phyloP scores from a whole-genome alignment of 2,113 vertebrate species.

The Blennius ocellaris region DNA sequence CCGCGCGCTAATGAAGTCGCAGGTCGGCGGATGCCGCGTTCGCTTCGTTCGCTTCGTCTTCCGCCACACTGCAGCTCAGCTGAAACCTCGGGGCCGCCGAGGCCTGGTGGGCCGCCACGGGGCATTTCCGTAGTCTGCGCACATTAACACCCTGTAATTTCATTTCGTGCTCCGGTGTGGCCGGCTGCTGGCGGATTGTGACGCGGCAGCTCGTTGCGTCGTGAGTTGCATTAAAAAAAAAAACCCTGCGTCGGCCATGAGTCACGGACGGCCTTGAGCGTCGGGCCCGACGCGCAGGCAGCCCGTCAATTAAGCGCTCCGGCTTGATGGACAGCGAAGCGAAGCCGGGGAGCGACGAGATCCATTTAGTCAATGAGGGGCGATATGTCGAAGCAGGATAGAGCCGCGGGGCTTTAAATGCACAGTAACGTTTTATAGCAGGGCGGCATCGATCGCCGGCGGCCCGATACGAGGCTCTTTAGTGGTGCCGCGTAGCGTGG shows the following conservation, averaged over 20 bases:
- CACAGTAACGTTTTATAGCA: constrained; percentile 49
- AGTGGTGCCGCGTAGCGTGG: not conserved
- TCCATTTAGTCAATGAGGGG: constrained; percentile 51
- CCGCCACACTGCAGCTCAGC: constrained; percentile 4
- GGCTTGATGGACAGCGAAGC: constrained; percentile 54
- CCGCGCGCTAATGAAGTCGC: constrained; percentile 35
- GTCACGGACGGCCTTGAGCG: constrained; percentile 11
- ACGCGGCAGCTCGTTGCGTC: not conserved
- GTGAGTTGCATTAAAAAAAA: constrained; percentile 15
- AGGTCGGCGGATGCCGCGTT: not conserved
- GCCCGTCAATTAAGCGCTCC: constrained; percentile 27
- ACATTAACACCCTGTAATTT: constrained; percentile 60
- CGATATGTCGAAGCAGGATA: constrained; percentile 41
- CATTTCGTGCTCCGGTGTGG: constrained; percentile 6
- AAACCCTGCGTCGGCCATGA: not conserved
- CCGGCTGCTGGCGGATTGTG: constrained; percentile 11
- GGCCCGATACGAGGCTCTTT: constrained; percentile 46
- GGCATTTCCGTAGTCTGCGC: constrained; percentile 36
- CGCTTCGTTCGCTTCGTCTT: not conserved
- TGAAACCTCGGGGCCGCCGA: constrained; percentile 1
- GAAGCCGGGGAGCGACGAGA: constrained; percentile 17
- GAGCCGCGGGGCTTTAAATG: constrained; percentile 46
- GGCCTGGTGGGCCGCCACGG: constrained; percentile 29
- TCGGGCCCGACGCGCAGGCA: not conserved
- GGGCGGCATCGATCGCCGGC: constrained; percentile 57